Conservation (phyloP, 2,113 vertebrate species). For the Xenopus borealis region DNA sequence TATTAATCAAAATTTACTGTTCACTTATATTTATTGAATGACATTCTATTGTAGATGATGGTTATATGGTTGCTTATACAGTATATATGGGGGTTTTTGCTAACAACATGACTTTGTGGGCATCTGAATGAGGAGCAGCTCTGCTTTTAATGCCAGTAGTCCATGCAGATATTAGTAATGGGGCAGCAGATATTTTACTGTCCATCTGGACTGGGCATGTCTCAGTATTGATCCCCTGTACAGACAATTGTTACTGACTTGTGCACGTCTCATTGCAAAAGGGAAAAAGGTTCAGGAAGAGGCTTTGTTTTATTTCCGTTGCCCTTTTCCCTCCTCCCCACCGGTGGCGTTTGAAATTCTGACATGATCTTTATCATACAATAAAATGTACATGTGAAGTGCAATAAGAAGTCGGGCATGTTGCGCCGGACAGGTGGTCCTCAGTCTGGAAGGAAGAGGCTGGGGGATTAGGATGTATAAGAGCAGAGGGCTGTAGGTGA, state of each 20-base stretch:
- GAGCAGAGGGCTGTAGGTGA: slow-evolving; percentile 9
- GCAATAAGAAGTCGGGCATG: slow-evolving; percentile 5
- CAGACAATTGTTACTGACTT: slow-evolving; percentile 20
- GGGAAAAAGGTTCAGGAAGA: slow-evolving; percentile 29
- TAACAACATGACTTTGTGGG: too few species aligned
- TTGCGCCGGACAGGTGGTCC: slow-evolving; percentile 28
- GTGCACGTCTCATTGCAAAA: slow-evolving; percentile 18
- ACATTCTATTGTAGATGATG: too few species aligned
- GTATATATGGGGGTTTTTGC: too few species aligned
- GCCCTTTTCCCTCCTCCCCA: slow-evolving; percentile 29
- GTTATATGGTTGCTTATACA: too few species aligned
- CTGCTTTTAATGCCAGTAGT: not conserved
- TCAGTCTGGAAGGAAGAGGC: not conserved
- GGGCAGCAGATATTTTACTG: not conserved
- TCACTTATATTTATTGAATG: too few species aligned
- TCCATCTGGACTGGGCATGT: slow-evolving; percentile 4
- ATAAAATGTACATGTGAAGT: slow-evolving; percentile 34
- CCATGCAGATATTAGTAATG: not conserved
- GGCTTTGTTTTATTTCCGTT: slow-evolving; percentile 35
- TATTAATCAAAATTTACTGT: too few species aligned
- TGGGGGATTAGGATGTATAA: slow-evolving; percentile 6
- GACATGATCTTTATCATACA: slow-evolving; percentile 34
- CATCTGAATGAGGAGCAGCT: not conserved
- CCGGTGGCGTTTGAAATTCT: slow-evolving; percentile 29
- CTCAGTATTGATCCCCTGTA: not conserved